phyloP scores from a whole-genome alignment of 2,797 vertebrate species.

The Fistularia tabacaria region DNA sequence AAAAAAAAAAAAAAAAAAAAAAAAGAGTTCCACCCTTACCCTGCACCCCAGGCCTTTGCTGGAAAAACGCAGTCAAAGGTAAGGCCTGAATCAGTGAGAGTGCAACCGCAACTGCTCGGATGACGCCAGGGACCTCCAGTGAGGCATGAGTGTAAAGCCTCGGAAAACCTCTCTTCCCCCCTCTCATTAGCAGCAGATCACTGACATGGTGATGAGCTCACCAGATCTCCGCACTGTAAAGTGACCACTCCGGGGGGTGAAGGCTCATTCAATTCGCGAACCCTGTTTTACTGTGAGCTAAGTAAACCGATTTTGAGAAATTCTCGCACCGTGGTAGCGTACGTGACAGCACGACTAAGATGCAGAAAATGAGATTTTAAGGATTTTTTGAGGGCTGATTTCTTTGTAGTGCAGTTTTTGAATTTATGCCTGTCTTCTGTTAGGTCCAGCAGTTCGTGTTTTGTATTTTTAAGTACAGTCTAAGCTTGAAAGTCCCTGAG shows the following conservation, averaged over 20 bases:
- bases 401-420: no score
- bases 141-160: slow-evolving; percentile 52
- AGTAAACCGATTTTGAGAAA: no score
- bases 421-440: no score
- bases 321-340: no score
- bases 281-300: no score
- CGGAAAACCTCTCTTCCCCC: slow-evolving; percentile 46
- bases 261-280: neutral
- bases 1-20: neutral
- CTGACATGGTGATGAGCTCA: slow-evolving; percentile 49
- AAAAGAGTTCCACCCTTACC: slow-evolving; percentile 6
- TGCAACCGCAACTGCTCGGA: slow-evolving; percentile 52
- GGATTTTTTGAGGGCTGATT: no score
- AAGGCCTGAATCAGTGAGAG: slow-evolving; percentile 40
- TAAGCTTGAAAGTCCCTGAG: slow-evolving; percentile 8
- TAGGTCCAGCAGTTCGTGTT: no score
- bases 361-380: no score
- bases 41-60: slow-evolving; percentile 24
- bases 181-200: slow-evolving; percentile 56
- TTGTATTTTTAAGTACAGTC: neutral
- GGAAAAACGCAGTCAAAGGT: slow-evolving; percentile 49
- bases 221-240: slow-evolving; percentile 51
- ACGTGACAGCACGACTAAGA: no score
- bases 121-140: slow-evolving; percentile 60
- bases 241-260: slow-evolving; percentile 46